phyloP scores from a whole-genome alignment of 2,113 vertebrate species.

The Aramus guarauna region DNA sequence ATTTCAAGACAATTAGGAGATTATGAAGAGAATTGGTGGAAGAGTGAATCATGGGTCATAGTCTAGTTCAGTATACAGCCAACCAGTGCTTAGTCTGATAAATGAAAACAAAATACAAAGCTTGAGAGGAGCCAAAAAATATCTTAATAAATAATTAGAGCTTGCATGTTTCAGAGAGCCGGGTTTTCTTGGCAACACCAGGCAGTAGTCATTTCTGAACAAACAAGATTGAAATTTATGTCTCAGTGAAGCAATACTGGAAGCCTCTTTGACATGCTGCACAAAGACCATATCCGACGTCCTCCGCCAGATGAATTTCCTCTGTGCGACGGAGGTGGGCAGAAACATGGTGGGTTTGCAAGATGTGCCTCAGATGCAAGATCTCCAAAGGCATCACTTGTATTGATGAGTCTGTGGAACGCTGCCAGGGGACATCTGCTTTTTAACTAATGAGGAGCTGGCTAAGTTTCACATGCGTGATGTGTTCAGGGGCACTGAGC shows the following conservation, averaged over 20 bases:
- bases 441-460: not conserved
- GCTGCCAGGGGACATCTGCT: not conserved
- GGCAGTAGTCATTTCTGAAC: slow-evolving; percentile 33
- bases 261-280: slow-evolving; percentile 25
- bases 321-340: not conserved
- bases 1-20: slow-evolving; percentile 42
- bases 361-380: not conserved
- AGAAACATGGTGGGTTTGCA: not conserved
- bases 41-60: slow-evolving; percentile 73
- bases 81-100: slow-evolving; percentile 29
- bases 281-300: not conserved
- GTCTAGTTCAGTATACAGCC: slow-evolving; percentile 54
- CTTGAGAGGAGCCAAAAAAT: slow-evolving; percentile 47
- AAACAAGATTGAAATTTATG: slow-evolving; percentile 69
- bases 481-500: not conserved
- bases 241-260: slow-evolving; percentile 6
- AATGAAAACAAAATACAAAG: slow-evolving; percentile 59
- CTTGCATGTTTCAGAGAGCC: not conserved
- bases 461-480: rapidly evolving
- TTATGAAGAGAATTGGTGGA: slow-evolving; percentile 72
- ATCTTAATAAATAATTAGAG: slow-evolving; percentile 59
- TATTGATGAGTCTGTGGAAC: not conserved
- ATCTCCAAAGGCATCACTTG: not conserved
- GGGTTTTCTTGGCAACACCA: slow-evolving; percentile 48
- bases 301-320: not conserved